A percentile compares a stretch with the other conserved stretches of the same genome.
Conservation (phyloP, 2,113 vertebrate species). For the Ctenodactylus gundi region DNA sequence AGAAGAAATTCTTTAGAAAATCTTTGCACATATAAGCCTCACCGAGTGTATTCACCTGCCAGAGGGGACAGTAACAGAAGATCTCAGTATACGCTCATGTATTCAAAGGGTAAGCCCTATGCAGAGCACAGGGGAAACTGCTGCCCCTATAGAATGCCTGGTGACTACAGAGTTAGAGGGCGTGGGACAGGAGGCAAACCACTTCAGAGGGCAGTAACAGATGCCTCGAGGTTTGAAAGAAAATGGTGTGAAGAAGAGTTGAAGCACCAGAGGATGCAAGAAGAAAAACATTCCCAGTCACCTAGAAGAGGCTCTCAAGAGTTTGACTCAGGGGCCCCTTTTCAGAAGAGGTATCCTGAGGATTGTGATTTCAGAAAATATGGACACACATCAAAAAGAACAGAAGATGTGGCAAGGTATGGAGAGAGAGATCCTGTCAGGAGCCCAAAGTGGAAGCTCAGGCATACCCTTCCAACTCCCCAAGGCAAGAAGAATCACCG, state of each 20-base stretch:
- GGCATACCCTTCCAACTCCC: conserved; percentile 79
- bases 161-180: conserved; percentile 77
- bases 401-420: conserved; percentile 84
- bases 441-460: conserved; percentile 89
- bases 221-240: conserved; percentile 81
- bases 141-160: conserved; percentile 79
- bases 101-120: conserved; percentile 76
- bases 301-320: conserved; percentile 88
- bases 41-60: conserved; percentile 80
- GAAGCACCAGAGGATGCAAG: conserved; percentile 83
- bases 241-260: conserved; percentile 83
- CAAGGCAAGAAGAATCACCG: conserved; percentile 79
- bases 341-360: conserved; percentile 96
- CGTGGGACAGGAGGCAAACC: conserved; percentile 78
- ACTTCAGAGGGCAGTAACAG: conserved; percentile 74
- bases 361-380: conserved; percentile 92
- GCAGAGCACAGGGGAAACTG: conserved; percentile 77
- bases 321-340: conserved; percentile 87
- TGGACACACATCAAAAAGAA: conserved; percentile 86
- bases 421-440: conserved; percentile 87
- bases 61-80: conserved; percentile 81
- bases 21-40: conserved; percentile 77
- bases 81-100: conserved; percentile 79
- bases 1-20: conserved; percentile 80
- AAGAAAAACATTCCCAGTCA: conserved; percentile 83